Percentiles rank a stretch among this genome's conserved stretches.
Evolutionary conservation across 2,888 invertebrate species (phyloP).

Genomic region (Phyllotreta striolata): DNA sequence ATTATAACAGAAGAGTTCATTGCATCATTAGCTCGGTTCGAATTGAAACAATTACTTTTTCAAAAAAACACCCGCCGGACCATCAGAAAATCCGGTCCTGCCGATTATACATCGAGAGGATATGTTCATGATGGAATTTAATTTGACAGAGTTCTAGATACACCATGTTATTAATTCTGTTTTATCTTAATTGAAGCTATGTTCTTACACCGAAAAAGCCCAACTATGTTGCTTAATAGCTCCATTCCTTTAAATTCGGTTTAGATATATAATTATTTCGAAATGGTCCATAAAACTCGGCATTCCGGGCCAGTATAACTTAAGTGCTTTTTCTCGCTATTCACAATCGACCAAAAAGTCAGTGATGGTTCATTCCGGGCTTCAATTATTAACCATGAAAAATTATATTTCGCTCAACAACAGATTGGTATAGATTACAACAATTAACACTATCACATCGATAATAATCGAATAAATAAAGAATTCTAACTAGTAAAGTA

Average conservation of each 20-base stretch:
- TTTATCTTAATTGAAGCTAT: slow-evolving; percentile 49
- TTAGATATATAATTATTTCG: slow-evolving; percentile 43
- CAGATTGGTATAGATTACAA: no score
- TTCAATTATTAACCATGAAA: background rate
- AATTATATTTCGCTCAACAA: background rate
- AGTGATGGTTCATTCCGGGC: background rate
- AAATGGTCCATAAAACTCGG: slow-evolving; percentile 42
- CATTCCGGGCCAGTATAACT: slow-evolving; percentile 36
- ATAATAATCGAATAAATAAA: no score
- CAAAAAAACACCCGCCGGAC: no score
- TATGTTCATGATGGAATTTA: slow-evolving; percentile 40
- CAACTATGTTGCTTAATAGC: slow-evolving; percentile 42
- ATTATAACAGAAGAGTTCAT: no score
- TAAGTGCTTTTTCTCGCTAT: slow-evolving; percentile 33
- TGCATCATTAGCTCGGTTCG: no score
- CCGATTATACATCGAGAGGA: slow-evolving; percentile 24
- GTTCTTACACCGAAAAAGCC: slow-evolving; percentile 41
- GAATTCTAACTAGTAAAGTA: no score
- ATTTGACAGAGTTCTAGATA: slow-evolving; percentile 40
- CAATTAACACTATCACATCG: no score
- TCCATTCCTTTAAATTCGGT: slow-evolving; percentile 40
- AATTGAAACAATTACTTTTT: no score
- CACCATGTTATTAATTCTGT: slow-evolving; percentile 48
- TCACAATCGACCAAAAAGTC: slow-evolving; percentile 14
- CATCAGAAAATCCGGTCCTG: slow-evolving; percentile 18